Evolutionary conservation across 2,888 invertebrate genomes (phyloP), one percentile per base, ranked within the genome.

Genomic region (Dyspetes luteomarginatus): DNA sequence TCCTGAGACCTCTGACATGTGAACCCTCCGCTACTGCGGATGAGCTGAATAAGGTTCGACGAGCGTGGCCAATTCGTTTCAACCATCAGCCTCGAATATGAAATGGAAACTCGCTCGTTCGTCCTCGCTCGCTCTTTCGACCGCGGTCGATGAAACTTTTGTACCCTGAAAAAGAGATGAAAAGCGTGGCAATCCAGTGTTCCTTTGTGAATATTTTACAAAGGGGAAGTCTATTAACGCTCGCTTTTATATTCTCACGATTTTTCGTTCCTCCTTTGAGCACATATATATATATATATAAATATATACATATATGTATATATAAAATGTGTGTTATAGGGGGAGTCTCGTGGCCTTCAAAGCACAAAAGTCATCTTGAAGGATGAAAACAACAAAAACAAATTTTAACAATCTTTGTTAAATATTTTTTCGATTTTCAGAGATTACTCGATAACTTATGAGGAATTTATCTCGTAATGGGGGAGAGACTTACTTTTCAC

Each of bases 11-110:
- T 69, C 52, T 45, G 68, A 68, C 68, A 62, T 73, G 73, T 73
- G 68, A 68, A 78, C 68, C 56, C 43, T 65, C 60, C 36, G 9
- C 58, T 72, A 50, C 36, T 50, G 69, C 24, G 28, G 56, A 45
- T 65, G 65, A 17, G 17, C 5, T 60, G 36, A 24, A 3, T 36
- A 36, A 12, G 36, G 12, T 26, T 28, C 36, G 67, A 41, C 22
- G 60, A 30, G 9, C 22, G 60, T 52, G 62, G 36, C 19, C 55
- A 65, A 58, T 74, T 75, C 64, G 69, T 77, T n/a, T 77, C 68
- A 73, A 62, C 52, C 67, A 68, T 73, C 79, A 74, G 68, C 45
- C 75, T 50, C 75, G 75, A 79, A 79, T 73, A 64, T 74, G 74
- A 64, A 79, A 75, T 58, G 58, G 64, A 75, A 79, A 50, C 62